A percentile compares a stretch with the other conserved stretches of the same genome.
phyloP scores from a whole-genome alignment of 2,797 vertebrate species.

The Arremon aurantiirostris region DNA sequence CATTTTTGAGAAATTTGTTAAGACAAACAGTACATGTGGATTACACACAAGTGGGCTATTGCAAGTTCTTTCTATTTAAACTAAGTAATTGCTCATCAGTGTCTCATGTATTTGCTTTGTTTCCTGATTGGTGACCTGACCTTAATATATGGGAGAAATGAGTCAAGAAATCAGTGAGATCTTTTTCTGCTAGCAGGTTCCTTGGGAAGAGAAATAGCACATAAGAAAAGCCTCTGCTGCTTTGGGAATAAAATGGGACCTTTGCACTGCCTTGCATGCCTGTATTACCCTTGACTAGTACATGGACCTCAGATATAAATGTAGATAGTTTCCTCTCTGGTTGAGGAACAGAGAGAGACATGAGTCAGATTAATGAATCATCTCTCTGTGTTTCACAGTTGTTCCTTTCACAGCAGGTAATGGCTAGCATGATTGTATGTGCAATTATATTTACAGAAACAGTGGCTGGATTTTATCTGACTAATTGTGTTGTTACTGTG shows the following conservation, averaged over 20 bases:
- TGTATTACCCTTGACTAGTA: neutral
- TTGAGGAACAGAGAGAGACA: neutral
- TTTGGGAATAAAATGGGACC: neutral
- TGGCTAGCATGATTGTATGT: neutral
- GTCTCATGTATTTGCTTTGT: neutral
- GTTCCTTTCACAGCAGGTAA: neutral
- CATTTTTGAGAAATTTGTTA: neutral
- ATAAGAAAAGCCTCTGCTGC: neutral
- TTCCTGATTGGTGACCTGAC: neutral
- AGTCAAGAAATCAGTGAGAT: neutral
- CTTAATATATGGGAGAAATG: neutral
- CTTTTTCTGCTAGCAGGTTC: neutral
- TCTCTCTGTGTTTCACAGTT: neutral
- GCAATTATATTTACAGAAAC: neutral
- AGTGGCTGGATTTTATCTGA: neutral
- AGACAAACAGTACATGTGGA: neutral
- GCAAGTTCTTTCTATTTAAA: neutral
- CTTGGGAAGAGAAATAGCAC: neutral
- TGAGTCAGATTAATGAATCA: slow-evolving; percentile 12
- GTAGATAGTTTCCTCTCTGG: neutral
- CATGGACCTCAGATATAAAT: neutral
- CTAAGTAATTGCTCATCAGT: neutral
- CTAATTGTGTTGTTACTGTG: neutral
- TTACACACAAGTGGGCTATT: neutral
- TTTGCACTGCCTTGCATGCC: neutral